Evolutionary conservation across 2,113 vertebrate species (phyloP), one percentile per base, ranked within the genome.

Genomic region (Tenrec ecaudatus): DNA sequence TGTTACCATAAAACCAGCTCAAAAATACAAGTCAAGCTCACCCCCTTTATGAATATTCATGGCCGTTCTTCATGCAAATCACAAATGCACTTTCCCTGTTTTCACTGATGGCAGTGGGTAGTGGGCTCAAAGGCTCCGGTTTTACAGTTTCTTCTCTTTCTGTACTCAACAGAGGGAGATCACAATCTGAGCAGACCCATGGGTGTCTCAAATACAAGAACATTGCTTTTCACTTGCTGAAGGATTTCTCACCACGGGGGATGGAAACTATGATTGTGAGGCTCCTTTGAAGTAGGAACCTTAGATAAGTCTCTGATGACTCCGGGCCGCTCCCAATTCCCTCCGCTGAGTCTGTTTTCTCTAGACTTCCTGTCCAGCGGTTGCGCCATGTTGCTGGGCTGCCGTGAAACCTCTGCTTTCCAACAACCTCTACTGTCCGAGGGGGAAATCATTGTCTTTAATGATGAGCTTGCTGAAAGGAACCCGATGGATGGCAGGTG

Each of bases 341-440:
- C 75, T 80, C 89, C 29, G 3, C 57, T 16, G 68, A 83, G 33
- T 93, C 78, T 78, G 27, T 86, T 82, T 78, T 15, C 27, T 64
- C 77, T 75, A 80, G 1, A 40, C 82, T 92, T 93, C 78, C 47
- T 84, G 64, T 88, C 92, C 76, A 80, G 66, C 33, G 38, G 76
- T 88, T 88, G 89, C 20, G n/a, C 75, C 64, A 47, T 38, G 27
- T 81, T 95, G 25, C 89, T 6, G 16, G 66, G 88, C 83, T 95
- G 95, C 82, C 84, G 90, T 86, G 95, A 77, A 84, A 69, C 92
- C 95, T 64, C 92, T 95, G 90, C 77, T 90, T 95, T 22, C 3
- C n/a, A 71, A 92, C 78, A 23, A 89, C 64, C 66, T n/a, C 23
- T 58, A 75, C 76, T 91, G 86, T 27, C 14, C 40, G 58, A 75